Evolutionary conservation across 2,888 invertebrate species (phyloP), one percentile per base, ranked within the genome.

Genomic region (Diaprepes abbreviatus): DNA sequence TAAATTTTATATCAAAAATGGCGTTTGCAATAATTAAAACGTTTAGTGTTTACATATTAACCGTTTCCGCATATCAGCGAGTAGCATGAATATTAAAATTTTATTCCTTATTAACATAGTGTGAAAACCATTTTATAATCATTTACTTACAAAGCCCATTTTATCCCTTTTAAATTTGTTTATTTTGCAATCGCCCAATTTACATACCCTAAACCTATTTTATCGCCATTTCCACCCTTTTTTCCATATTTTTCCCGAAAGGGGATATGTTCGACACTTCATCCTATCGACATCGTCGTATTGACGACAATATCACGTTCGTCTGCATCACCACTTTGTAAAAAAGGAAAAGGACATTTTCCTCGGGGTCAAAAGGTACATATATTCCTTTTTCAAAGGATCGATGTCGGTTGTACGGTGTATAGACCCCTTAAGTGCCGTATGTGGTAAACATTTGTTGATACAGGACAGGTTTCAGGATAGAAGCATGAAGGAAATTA

Each of bases 81-180:
- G n/a, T n/a, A n/a, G n/a, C n/a, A n/a, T n/a, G n/a, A n/a, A n/a
- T n/a, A n/a, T n/a, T n/a, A n/a, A n/a, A n/a, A n/a, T n/a, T n/a
- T n/a, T n/a, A n/a, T n/a, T n/a, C n/a, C n/a, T n/a, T n/a, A n/a
- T n/a, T n/a, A n/a, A n/a, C n/a, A n/a, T n/a, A n/a, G n/a, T n/a
- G n/a, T n/a, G n/a, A n/a, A n/a, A n/a, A n/a, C n/a, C n/a, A 45
- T 43, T 36, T 38, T 52, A 28, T 33, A 62, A 48, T 19, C 50
- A 62, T 40, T 64, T 64, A 31, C 45, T 35, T 62, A 52, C 24
- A 62, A 62, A 62, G 3, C 64, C 54, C 43, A 31, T 17, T 64
- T 43, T 17, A 64, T 64, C 43, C 48, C 57, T 48, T 58, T n/a
- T 21, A 66, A 58, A 58, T 66, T 58, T 66, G 58, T 66, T 58